Conservation (phyloP, 2,797 vertebrate species). For the Parambassis ranga region DNA sequence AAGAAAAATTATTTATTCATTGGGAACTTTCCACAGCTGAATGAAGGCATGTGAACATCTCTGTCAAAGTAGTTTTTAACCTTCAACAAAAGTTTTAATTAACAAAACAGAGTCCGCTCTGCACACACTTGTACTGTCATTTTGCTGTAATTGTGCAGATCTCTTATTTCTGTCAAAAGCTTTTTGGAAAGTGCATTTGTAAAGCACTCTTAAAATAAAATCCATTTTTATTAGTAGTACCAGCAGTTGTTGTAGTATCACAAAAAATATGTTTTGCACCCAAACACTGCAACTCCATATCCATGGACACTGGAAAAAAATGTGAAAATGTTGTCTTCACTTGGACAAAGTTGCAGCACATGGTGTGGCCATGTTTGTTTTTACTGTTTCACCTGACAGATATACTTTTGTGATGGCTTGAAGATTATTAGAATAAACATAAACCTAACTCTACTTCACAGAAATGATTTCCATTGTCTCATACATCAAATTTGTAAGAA, state of each 20-base stretch:
- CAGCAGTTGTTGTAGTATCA: neutral
- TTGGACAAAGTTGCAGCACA: too few relatives aligned
- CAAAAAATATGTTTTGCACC: neutral
- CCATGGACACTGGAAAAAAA: too few relatives aligned
- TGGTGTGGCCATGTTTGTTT: too few relatives aligned
- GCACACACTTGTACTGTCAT: neutral
- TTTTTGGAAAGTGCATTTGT: neutral
- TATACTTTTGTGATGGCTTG: too few relatives aligned
- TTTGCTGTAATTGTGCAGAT: neutral
- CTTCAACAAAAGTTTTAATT: conserved; percentile 9
- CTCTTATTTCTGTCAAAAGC: neutral
- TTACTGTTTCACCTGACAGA: too few relatives aligned
- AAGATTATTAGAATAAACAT: too few relatives aligned
- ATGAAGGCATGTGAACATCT: neutral
- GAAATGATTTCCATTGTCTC: too few relatives aligned
- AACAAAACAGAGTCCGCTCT: conserved; percentile 16
- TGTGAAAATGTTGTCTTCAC: too few relatives aligned
- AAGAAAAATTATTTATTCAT: neutral
- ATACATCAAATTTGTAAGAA: too few relatives aligned
- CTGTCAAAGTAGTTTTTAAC: neutral
- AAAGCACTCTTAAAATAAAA: neutral
- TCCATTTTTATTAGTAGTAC: neutral
- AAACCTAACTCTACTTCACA: too few relatives aligned
- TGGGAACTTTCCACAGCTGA: neutral
- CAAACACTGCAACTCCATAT: too few relatives aligned